Base-by-base conservation (phyloP, 2,797 vertebrate genomes). In the Pyrocephalus nanus region DNA sequence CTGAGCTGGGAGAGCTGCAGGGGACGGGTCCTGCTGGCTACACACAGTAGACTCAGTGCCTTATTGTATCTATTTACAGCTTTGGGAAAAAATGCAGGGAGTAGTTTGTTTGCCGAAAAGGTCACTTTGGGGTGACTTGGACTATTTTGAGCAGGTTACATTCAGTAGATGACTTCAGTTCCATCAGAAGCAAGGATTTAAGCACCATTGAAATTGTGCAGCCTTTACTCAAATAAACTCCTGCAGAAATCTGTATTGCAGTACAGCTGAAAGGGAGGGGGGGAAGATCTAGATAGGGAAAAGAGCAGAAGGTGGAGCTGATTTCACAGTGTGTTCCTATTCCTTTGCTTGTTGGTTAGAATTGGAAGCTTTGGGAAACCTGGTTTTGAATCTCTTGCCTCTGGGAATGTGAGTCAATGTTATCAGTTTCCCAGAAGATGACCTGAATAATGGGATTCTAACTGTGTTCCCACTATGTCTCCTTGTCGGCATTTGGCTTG, bases 81-180 rank as follows among this genome's bases (percentile, higher is more conserved):
- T 85, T 81, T 64, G 71, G 76, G 73, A 77, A 70, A 91, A 96
- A 95, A 84, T 53, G 80, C 55, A 15, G 30, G 85, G 64, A 89
- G 61, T n/a, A 70, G 71, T 67, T 79, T 79, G n/a, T 69, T 95
- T 92, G 88, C 69, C 72, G 79, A 15, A 93, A 93, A 80, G 84
- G 86, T 76, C 65, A 19, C 20, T 92, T 57, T 25, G 84, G 88
- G 80, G 92, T 92, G 57, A 87, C 43, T 89, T 0, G 0, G 53
- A 18, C 92, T 96, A 92, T 96, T 96, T 80, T 94, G 65, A 83
- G 88, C 65, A 91, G 93, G 88, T 90, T 94, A 53, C 34, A 15
- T 60, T 90, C 38, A 74, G 55, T 87, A 43, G 61, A 69, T 92
- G 38, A 92, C 45, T 95, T 90, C 79, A 86, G 70, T 36, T 83